These are phyloP conservation scores for Poicephalus gulielmi DNA, from an alignment of 2,113 vertebrate species.

Conservation along the genomic window DNA sequence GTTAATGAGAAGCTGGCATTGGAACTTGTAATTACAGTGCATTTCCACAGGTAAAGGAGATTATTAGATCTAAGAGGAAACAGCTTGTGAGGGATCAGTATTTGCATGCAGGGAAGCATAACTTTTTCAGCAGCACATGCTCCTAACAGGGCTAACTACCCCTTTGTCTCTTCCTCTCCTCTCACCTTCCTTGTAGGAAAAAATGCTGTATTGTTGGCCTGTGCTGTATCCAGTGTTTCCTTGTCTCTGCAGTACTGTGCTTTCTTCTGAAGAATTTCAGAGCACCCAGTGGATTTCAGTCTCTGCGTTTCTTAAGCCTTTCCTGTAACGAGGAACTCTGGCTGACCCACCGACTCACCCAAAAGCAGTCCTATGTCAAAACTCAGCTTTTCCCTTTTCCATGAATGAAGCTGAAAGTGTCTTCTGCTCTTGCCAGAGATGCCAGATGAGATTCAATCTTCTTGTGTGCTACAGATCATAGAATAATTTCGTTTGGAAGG, in stretches of 20 bases:
- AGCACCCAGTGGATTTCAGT: not conserved
- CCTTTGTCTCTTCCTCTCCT: not conserved
- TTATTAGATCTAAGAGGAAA: not conserved
- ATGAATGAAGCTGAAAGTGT: not conserved
- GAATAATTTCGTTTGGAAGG: not conserved
- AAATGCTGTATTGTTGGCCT: not conserved
- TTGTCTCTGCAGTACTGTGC: not conserved
- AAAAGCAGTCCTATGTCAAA: not conserved
- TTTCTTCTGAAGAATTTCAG: not conserved
- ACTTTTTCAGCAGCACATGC: not conserved
- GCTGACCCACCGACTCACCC: not conserved
- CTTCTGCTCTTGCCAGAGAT: not conserved
- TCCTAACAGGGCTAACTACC: not conserved
- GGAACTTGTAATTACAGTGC: not conserved
- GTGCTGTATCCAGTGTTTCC: not conserved
- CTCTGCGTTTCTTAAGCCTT: not conserved
- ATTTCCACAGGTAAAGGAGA: conserved; percentile 15
- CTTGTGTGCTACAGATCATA: not conserved
- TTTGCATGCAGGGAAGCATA: not conserved
- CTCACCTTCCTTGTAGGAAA: not conserved
- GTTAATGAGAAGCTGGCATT: conserved; percentile 6
- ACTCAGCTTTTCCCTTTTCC: not conserved
- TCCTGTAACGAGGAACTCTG: not conserved
- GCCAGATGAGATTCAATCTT: not conserved
- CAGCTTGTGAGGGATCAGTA: not conserved